Base-by-base conservation (phyloP, 2,797 vertebrate species). In the Cuniculus paca region DNA sequence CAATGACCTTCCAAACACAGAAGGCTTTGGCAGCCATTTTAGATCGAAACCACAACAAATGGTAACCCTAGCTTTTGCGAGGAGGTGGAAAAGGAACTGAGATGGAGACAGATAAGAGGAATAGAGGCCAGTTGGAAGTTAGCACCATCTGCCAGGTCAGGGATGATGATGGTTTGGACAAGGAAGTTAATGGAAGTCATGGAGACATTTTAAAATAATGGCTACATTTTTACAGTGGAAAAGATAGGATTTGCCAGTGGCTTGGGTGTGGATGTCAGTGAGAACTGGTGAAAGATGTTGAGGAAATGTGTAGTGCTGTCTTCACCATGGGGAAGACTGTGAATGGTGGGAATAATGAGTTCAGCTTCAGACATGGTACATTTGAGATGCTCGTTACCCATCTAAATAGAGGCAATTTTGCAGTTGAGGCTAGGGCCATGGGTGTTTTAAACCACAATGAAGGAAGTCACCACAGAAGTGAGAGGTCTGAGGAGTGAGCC, bases 361-460 rank as follows among this genome's bases (percentile, higher is more conserved):
- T 90, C 0, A 0, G 1, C 88, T 87, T 78, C 75, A 84, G 89
- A 65, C 52, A 75, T 17, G 65, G 39, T 82, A 60, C 1, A 2
- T 84, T 83, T 72, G 87, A 90, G 45, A 90, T 52, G 52, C 48
- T 75, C 50, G 86, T 91, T 88, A 87, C 72, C 52, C 42, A 85
- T 79, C 75, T 63, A 91, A 81, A 61, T 58, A 22, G 70, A 94
- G 42, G 22, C 63, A 74, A 61, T 84, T 89, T 75, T 5, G 34
- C 94, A 34, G 22, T 7, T 58, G 75, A 54, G 42, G 14, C 16
- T 50, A 65, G 50, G 81, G 42, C 60, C 70, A 5, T 10, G 13
- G 80, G 42, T 60, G 58, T 96, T 95, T 97, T 91, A 89, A 96
- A 56, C 42, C 77, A 54, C 0, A 3, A 6, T 9, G 77, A 17